A percentile compares a stretch with the other conserved stretches of the same genome.
These are phyloP conservation scores for Paramormyrops hopkinsi DNA, from an alignment of 2,797 vertebrate genomes.

Conservation along the genomic window DNA sequence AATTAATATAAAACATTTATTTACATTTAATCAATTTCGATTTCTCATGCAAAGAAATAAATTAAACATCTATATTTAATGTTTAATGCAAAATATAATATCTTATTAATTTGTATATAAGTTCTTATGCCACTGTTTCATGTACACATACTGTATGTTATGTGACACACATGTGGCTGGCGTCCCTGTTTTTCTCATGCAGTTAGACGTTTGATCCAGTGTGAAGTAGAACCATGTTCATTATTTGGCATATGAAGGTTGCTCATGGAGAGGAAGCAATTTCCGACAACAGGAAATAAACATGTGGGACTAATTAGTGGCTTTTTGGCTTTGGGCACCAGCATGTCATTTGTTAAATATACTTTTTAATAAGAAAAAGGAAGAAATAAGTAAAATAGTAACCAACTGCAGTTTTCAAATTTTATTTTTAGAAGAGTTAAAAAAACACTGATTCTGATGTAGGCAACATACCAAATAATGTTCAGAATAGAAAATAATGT, in stretches of 20 bases:
- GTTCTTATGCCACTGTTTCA: background rate
- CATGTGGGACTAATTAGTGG: slow-evolving; percentile 95
- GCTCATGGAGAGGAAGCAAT: slow-evolving; percentile 81
- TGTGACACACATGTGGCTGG: background rate
- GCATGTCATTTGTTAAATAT: slow-evolving; percentile 82
- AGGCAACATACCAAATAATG: background rate
- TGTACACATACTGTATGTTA: background rate
- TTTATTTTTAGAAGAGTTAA: background rate
- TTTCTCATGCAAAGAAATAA: background rate
- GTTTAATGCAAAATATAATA: background rate
- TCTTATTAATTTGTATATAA: background rate
- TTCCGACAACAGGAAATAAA: slow-evolving; percentile 94
- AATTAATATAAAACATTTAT: background rate
- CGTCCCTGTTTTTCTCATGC: background rate
- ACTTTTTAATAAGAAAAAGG: slow-evolving; percentile 67
- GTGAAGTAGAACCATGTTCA: slow-evolving; percentile 71
- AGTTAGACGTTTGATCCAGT: slow-evolving; percentile 80
- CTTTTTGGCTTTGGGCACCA: slow-evolving; percentile 75
- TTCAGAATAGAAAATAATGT: background rate
- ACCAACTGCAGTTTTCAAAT: background rate
- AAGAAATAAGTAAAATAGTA: slow-evolving; percentile 41
- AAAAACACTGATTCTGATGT: background rate
- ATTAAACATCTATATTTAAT: background rate
- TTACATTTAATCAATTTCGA: background rate
- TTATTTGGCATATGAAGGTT: slow-evolving; percentile 77